These are phyloP conservation scores for Tetramorium alpestre DNA, from an alignment of 1,140 invertebrate genomes.

Conservation along the genomic window DNA sequence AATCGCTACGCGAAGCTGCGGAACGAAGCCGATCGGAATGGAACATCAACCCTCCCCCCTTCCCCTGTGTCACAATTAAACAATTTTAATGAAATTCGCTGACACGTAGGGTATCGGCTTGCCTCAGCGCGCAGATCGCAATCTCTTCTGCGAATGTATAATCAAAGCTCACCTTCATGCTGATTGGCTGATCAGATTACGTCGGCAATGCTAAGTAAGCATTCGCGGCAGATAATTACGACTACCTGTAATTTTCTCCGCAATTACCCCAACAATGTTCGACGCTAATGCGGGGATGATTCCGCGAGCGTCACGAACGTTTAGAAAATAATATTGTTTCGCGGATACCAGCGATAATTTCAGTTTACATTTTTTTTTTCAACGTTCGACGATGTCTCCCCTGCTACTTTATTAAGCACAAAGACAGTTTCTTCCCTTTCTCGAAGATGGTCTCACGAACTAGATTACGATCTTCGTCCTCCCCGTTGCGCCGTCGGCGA, in stretches of 20 bases:
- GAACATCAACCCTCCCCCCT: background rate
- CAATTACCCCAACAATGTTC: constrained; percentile 50
- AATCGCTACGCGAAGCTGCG: constrained; percentile 47
- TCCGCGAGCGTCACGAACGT: constrained; percentile 41
- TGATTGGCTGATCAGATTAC: constrained; percentile 48
- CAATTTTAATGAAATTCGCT: constrained; percentile 44
- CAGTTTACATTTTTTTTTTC: background rate
- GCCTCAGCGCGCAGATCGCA: constrained; percentile 41
- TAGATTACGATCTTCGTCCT: constrained; percentile 69
- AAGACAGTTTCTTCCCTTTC: constrained; percentile 58
- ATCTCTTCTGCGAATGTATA: constrained; percentile 66
- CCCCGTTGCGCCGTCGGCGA: constrained; percentile 50
- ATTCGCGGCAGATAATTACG: constrained; percentile 48
- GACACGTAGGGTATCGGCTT: constrained; percentile 25
- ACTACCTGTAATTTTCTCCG: constrained; percentile 48
- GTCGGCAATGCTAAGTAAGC: constrained; percentile 53
- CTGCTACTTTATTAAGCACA: constrained; percentile 56
- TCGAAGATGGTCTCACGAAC: constrained; percentile 63
- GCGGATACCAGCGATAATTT: background rate
- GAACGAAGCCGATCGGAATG: background rate
- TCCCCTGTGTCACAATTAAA: constrained; percentile 14
- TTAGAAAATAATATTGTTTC: constrained; percentile 37
- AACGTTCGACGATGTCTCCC: background rate
- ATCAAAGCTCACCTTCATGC: constrained; percentile 31
- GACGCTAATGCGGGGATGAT: constrained; percentile 37